Base-by-base conservation (phyloP, 1,140 invertebrate genomes). In the Scaptomyza graminum region DNA sequence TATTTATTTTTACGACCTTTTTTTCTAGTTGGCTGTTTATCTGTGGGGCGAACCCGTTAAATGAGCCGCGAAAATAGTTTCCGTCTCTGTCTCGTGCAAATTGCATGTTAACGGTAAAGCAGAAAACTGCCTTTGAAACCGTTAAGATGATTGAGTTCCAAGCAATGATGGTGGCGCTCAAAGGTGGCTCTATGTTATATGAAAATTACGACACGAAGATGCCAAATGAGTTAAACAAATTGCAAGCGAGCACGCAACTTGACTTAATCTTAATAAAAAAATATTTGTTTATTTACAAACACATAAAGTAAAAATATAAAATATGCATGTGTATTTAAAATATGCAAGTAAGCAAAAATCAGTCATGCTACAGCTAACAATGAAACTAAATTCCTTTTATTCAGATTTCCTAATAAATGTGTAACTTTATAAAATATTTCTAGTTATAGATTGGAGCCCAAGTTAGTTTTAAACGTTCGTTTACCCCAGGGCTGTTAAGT, bases 21-120 rank as follows among this genome's bases (percentile, higher is more conserved):
- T 76, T 63, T 52, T 56, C 54, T 39, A 70, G 67, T 49, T 71
- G 28, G 39, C 16, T 68, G 57, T 63, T 37, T 28, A 5, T 31
- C 28, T 54, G 55, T 55, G 39, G 41, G 64, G 50, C 47, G 50
- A 76, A 59, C 77, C 81, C 81, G 85, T 89, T 88, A 84, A 88
- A 88, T 84, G 84, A 88, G 77, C 69, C 84, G 84, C 84, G 84
- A 88, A 88, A 88, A 88, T 88, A 88, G 84, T 88, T 88, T 88
- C 84, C 84, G 84, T 83, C 44, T 63, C 13, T 47, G 59, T 28
- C 77, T 74, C 82, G 67, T 65, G 72, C 52, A 88, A 82, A 88
- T 87, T 78, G 70, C 70, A 44, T 59, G 62, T 18, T 34, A n/a
- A 41, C 47, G 39, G 13, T 11, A 22, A 31, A 12, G 6, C 9